Evolutionary conservation across 2,113 vertebrate species (phyloP).

Genomic region (Percopsis transmontana): DNA sequence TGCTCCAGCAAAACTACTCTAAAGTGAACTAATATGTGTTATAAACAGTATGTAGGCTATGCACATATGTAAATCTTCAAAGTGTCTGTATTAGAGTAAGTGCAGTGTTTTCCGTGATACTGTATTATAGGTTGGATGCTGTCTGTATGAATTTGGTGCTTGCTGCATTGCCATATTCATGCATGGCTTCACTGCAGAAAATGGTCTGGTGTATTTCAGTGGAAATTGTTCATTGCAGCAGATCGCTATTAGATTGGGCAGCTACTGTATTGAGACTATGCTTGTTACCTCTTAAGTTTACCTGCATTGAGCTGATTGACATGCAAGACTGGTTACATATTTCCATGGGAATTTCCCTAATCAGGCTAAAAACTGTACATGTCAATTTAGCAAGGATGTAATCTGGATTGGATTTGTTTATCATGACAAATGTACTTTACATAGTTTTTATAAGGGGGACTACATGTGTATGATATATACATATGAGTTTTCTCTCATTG

Average conservation of each 20-base stretch:
- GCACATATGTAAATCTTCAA: background rate
- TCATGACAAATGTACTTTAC: constrained; percentile 26
- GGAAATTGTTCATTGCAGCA: constrained; percentile 50
- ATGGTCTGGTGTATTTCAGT: constrained; percentile 41
- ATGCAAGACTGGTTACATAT: constrained; percentile 38
- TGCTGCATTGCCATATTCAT: constrained; percentile 65
- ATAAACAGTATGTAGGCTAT: background rate
- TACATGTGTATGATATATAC: background rate
- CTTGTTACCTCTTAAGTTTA: constrained; percentile 20
- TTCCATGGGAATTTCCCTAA: constrained; percentile 46
- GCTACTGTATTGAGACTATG: constrained; percentile 10
- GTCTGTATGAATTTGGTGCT: constrained; percentile 51
- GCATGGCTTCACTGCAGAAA: constrained; percentile 60
- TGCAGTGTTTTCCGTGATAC: constrained; percentile 53
- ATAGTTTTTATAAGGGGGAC: constrained; percentile 13
- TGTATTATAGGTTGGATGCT: constrained; percentile 47
- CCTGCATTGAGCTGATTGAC: constrained; percentile 52
- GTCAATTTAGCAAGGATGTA: constrained; percentile 43
- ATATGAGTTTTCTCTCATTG: background rate
- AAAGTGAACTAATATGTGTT: constrained; percentile 31
- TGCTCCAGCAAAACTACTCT: constrained; percentile 48
- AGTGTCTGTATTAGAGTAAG: constrained; percentile 43
- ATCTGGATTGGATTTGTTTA: constrained; percentile 18
- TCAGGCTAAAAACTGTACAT: constrained; percentile 13
- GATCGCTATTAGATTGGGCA: constrained; percentile 37